Evolutionary conservation across 2,797 vertebrate genomes (phyloP).

Genomic region (Ispidina lecontei): DNA sequence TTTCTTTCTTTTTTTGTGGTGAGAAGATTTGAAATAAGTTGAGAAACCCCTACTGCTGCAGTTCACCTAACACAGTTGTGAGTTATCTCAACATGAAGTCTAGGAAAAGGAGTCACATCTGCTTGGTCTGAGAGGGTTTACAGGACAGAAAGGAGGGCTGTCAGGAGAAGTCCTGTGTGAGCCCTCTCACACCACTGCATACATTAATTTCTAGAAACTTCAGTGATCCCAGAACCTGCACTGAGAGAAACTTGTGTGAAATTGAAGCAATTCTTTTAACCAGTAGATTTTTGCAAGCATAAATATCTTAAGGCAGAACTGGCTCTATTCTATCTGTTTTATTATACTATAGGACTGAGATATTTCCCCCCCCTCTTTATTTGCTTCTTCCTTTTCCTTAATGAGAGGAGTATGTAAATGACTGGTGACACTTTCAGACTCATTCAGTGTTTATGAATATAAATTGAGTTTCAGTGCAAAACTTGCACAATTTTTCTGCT

Average conservation of each 20-base stretch:
- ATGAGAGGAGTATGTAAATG: background rate
- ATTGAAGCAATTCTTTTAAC: background rate
- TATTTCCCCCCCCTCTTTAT: rapidly evolving
- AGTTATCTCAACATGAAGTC: background rate
- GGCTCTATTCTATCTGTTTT: background rate
- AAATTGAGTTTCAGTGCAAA: background rate
- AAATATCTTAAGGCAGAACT: background rate
- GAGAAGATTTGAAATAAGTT: background rate
- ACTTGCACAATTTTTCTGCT: background rate
- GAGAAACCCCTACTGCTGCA: background rate
- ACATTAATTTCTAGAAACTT: background rate
- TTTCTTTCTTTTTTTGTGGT: too few species aligned
- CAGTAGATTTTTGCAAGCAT: background rate
- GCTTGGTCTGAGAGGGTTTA: background rate
- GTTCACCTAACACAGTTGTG: background rate
- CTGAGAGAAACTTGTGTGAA: background rate
- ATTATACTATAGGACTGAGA: background rate
- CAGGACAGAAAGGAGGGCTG: background rate
- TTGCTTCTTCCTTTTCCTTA: background rate
- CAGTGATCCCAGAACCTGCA: background rate
- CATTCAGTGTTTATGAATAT: background rate
- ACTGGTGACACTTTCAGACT: background rate
- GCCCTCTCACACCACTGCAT: background rate
- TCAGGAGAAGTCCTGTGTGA: rapidly evolving
- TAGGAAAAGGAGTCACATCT: background rate